A percentile compares a stretch with the other conserved stretches of the same genome.
Conservation (phyloP, 2,113 vertebrate species). For the Sprattus sprattus region DNA sequence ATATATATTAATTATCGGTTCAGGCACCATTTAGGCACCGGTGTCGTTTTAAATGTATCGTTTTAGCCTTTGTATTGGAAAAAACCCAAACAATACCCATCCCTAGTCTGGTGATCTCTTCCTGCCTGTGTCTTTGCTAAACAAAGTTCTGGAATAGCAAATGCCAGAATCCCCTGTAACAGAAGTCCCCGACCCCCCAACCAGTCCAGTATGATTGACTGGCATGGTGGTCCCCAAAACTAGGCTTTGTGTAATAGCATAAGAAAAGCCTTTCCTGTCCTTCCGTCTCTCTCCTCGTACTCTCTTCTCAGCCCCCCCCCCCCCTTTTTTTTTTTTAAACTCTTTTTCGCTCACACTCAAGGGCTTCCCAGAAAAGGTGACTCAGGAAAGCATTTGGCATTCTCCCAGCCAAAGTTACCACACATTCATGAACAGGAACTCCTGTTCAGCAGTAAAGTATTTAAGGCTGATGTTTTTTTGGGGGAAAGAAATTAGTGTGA, state of each 20-base stretch:
- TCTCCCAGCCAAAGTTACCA: neutral
- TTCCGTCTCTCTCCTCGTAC: neutral
- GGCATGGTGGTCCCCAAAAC: neutral
- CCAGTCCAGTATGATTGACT: neutral
- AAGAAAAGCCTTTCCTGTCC: too few species aligned
- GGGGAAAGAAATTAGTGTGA: neutral
- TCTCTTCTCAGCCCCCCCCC: neutral
- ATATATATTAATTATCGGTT: too few species aligned
- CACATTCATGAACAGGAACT: neutral
- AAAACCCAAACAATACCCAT: too few species aligned
- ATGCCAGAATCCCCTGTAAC: neutral
- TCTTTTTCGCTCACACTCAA: neutral
- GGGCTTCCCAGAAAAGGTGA: neutral
- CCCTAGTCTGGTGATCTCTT: neutral
- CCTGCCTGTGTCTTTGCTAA: neutral
- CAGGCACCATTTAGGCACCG: too few species aligned
- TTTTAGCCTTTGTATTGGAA: too few species aligned
- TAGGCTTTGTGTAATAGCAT: too few species aligned
- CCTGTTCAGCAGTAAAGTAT: too few species aligned
- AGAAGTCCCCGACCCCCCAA: neutral
- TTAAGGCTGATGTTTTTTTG: neutral
- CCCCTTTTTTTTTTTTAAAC: neutral
- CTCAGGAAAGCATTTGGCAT: neutral
- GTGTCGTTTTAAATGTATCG: too few species aligned
- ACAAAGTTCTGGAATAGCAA: neutral